Base-by-base conservation (phyloP, 2,113 vertebrate species). In the Corythornis cristatus region DNA sequence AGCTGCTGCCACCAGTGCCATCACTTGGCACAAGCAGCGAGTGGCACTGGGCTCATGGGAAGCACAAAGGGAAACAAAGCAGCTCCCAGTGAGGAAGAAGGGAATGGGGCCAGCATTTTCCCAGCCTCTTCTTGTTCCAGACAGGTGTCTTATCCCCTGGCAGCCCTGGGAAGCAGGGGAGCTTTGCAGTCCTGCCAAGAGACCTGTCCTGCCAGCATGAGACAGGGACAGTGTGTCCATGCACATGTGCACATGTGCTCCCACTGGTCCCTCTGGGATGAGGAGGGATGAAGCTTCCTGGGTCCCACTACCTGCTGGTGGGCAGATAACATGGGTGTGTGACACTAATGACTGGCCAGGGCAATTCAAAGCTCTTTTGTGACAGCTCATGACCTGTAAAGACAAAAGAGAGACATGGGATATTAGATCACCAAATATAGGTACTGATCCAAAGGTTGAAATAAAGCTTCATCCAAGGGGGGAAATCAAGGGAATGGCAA, bases 191-290 rank as follows among this genome's bases (percentile, higher is more conserved):
- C 17, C 29, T 80, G 62, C 91, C 78, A 87, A 42, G 13, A 37
- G 17, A 61, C 33, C 4, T 5, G 48, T 77, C 23, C 37, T 82
- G 87, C 66, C 71, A 83, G 71, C 37, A 20, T 0, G 0, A 85
- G 50, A 48, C 1, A 2, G 16, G n/a, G n/a, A 82, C n/a, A 91
- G 29, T 0, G 0, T 85, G 81, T n/a, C 43, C 25, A 48, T 62
- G 46, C 60, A 29, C 76, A 86, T 0, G 1, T 62, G 46, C 60
- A 29, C 76, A 86, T 0, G 1, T 2, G 5, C n/a, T 83, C 56
- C 65, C 4, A 1, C 83, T 0, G 0, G 50, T 37, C 80, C 26
- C 46, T 45, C 31, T 0, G 0, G 46, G n/a, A 21, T 3, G 1
- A 51, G 21, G 60, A 57, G 65, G 58, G 73, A 82, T 90, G 57